Evolutionary conservation across 1,140 invertebrate genomes (phyloP), one percentile per base, ranked within the genome.

Genomic region (Ceratosolen solmsi): DNA sequence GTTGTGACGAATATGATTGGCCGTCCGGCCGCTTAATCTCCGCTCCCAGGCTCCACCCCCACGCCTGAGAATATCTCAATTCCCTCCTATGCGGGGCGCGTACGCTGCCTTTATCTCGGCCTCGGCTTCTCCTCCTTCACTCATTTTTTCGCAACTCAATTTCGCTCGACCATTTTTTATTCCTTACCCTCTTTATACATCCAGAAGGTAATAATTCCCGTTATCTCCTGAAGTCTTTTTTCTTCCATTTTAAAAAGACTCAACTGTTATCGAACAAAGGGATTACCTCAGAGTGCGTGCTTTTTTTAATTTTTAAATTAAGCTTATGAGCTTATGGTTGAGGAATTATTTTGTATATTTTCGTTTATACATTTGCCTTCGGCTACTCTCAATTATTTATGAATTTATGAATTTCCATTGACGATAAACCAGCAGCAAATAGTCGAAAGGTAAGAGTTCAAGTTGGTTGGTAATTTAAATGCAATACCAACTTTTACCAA

Each of bases 111-210:
- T 7, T 13, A n/a, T 73, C 72, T 74, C 25, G 2, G 3, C 1
- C 72, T 41, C n/a, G n/a, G 15, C 9, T 63, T 33, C n/a, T 56
- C 46, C 49, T 74, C 5, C 20, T 74, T 25, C 30, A 54, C 63
- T 71, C 49, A 25, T 79, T 79, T 79, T 72, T 79, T 79, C 54
- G 22, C 63, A 79, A 60, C 78, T 79, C 68, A 72, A 79, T 79
- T 79, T 72, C 51, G 36, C 25, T 46, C 38, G 9, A 68, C 41
- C 41, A 68, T 70, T 36, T 49, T 58, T 63, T 49, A 75, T 36
- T 60, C 36, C 38, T 60, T 60, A 20, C 33, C 25, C 22, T n/a
- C 72, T 74, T 74, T 36, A 41, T 58, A 38, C 30, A 38, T 38
- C 54, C 30, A 1, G 9, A 2, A 11, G 20, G 54, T 58, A 74